Percentiles rank a stretch among this genome's conserved stretches.
phyloP scores from a whole-genome alignment of 53 echinoderm and acorn worm genomes.

The Patiria pectinifera region DNA sequence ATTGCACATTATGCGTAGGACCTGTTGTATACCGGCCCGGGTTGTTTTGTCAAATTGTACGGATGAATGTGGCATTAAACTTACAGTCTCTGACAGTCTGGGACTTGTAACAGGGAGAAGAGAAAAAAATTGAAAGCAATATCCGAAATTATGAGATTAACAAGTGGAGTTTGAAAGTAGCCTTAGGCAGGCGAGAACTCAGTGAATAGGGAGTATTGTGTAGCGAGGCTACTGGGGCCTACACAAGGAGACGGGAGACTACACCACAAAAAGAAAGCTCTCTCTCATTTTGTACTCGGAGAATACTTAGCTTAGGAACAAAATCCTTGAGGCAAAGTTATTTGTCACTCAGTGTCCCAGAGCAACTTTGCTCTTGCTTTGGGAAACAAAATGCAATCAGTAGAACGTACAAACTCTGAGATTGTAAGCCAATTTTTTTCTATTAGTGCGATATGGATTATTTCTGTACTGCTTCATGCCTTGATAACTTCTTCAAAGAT shows the following conservation, averaged over 20 bases:
- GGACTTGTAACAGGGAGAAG: background rate
- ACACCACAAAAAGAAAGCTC: slow-evolving; percentile 2
- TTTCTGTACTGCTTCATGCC: slow-evolving; percentile 1
- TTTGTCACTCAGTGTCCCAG: slow-evolving; percentile 13
- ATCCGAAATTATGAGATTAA: slow-evolving; percentile 52
- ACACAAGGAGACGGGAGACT: slow-evolving; percentile 16
- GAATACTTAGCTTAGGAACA: background rate
- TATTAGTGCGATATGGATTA: slow-evolving; percentile 22
- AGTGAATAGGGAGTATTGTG: slow-evolving; percentile 44
- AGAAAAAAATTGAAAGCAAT: slow-evolving; percentile 28
- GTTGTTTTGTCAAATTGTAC: slow-evolving; percentile 20
- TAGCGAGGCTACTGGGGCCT: slow-evolving; percentile 7
- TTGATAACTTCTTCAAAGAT: background rate
- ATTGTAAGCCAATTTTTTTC: slow-evolving; percentile 17
- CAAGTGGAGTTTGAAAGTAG: slow-evolving; percentile 48
- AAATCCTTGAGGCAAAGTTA: slow-evolving; percentile 31
- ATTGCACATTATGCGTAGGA: slow-evolving; percentile 41
- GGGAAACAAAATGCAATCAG: slow-evolving; percentile 34
- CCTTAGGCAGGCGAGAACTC: background rate
- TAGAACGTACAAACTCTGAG: background rate
- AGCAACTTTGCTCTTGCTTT: background rate
- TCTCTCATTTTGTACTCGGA: background rate
- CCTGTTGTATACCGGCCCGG: slow-evolving; percentile 23
- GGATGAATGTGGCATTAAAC: slow-evolving; percentile 34
- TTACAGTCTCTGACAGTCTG: background rate